Evolutionary conservation across 1,140 invertebrate genomes (phyloP).

Genomic region (Cryptotermes secundus): DNA sequence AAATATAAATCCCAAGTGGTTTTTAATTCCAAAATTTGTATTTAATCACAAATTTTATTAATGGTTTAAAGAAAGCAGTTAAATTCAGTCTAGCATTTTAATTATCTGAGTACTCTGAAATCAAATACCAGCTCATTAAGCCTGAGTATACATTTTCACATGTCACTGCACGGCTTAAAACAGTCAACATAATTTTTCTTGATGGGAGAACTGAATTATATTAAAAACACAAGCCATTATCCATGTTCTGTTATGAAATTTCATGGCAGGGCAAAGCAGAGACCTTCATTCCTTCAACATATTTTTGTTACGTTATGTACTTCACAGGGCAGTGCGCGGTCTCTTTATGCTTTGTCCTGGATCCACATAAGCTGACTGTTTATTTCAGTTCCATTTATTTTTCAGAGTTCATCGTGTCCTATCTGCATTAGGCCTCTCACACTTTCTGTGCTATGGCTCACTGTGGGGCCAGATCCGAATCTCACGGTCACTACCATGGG

Average conservation of each 20-base stretch:
- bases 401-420: conserved; percentile 39
- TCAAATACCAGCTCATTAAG: too few species aligned
- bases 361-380: neutral
- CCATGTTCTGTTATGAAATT: neutral
- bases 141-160: neutral
- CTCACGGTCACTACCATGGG: conserved; percentile 51
- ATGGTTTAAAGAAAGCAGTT: too few species aligned
- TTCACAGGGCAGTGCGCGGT: too few species aligned
- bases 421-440: conserved; percentile 44
- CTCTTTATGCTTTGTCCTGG: neutral
- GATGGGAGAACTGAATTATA: neutral
- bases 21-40: too few species aligned
- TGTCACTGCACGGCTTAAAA: neutral
- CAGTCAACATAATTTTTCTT: neutral
- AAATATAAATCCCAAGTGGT: too few species aligned
- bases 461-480: conserved; percentile 54
- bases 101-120: too few species aligned
- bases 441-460: conserved; percentile 56
- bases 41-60: too few species aligned
- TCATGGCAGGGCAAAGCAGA: neutral
- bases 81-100: too few species aligned
- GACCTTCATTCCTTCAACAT: neutral
- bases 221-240: too few species aligned
- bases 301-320: neutral
- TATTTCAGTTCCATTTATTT: neutral